Percentiles rank a stretch among this genome's conserved stretches.
Evolutionary conservation across 2,113 vertebrate species (phyloP).

Genomic region (Euleptes europaea): DNA sequence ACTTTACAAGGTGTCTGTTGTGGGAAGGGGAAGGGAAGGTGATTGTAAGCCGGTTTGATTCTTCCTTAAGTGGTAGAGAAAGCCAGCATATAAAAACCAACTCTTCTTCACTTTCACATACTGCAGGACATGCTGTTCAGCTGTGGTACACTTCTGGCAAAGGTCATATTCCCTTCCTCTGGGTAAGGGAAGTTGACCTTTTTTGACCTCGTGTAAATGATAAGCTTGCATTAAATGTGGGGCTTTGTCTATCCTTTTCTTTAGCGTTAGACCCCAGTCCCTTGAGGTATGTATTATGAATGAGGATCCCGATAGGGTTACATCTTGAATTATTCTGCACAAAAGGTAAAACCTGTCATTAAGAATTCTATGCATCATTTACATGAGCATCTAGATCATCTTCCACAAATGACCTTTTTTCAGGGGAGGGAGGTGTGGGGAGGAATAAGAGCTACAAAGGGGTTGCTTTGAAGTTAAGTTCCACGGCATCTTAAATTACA

Average conservation of each 20-base stretch:
- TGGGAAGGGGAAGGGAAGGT: too few species aligned
- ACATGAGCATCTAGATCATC: slow-evolving; percentile 46
- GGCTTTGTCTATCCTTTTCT: not conserved
- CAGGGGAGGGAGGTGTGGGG: too few species aligned
- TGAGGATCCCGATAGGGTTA: slow-evolving; percentile 76
- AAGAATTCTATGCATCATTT: slow-evolving; percentile 76
- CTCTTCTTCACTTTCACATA: not conserved
- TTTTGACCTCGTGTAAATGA: not conserved
- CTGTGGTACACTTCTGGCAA: not conserved
- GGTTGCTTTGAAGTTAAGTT: slow-evolving; percentile 20
- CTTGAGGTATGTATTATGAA: slow-evolving; percentile 76
- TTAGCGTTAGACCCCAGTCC: slow-evolving; percentile 51
- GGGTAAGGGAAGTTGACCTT: not conserved
- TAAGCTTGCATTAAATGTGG: not conserved
- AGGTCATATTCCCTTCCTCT: not conserved
- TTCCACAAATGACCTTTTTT: slow-evolving; percentile 37
- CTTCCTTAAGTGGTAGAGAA: too few species aligned
- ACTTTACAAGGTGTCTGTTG: too few species aligned
- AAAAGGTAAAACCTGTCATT: slow-evolving; percentile 73
- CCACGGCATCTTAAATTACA: slow-evolving; percentile 24
- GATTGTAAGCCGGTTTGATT: too few species aligned
- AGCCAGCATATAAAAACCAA: too few species aligned
- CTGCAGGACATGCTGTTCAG: too few species aligned
- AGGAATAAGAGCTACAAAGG: slow-evolving; percentile 6
- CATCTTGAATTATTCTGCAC: slow-evolving; percentile 67